phyloP scores from a whole-genome alignment of 2,888 invertebrate species.

The Nomada flava region DNA sequence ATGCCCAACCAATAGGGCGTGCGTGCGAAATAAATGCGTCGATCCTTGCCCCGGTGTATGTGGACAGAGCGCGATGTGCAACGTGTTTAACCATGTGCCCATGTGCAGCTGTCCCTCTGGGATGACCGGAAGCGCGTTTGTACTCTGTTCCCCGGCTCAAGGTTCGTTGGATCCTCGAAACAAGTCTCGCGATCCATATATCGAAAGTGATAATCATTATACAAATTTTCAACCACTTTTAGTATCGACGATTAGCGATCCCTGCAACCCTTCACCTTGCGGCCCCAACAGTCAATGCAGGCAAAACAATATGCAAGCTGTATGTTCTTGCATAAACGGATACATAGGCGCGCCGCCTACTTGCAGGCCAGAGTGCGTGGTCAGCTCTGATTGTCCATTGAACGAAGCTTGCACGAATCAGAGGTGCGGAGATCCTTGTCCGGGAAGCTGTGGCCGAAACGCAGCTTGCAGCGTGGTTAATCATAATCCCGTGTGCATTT shows the following conservation, averaged over 20 bases:
- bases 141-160: constrained; percentile 85
- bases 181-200: neutral
- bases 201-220: neutral
- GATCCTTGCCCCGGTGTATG: constrained; percentile 89
- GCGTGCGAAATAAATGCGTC: constrained; percentile 84
- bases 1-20: constrained; percentile 83
- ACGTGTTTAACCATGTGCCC: constrained; percentile 90
- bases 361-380: constrained; percentile 91
- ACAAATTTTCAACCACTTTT: constrained; percentile 29
- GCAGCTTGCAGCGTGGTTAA: constrained; percentile 90
- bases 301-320: constrained; percentile 89
- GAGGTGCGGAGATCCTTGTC: constrained; percentile 92
- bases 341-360: constrained; percentile 91
- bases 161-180: constrained; percentile 74
- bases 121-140: constrained; percentile 89
- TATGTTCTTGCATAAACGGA: constrained; percentile 88
- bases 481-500: constrained; percentile 94
- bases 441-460: constrained; percentile 90
- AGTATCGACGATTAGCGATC: constrained; percentile 86
- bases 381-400: constrained; percentile 90
- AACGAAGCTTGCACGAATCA: constrained; percentile 91
- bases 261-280: constrained; percentile 90
- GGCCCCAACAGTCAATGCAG: constrained; percentile 92
- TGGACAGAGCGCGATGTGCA: constrained; percentile 89
- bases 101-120: constrained; percentile 89